phyloP scores from a whole-genome alignment of 37 sponge, comb jelly and placozoan genomes.

The Geodia barretti region DNA sequence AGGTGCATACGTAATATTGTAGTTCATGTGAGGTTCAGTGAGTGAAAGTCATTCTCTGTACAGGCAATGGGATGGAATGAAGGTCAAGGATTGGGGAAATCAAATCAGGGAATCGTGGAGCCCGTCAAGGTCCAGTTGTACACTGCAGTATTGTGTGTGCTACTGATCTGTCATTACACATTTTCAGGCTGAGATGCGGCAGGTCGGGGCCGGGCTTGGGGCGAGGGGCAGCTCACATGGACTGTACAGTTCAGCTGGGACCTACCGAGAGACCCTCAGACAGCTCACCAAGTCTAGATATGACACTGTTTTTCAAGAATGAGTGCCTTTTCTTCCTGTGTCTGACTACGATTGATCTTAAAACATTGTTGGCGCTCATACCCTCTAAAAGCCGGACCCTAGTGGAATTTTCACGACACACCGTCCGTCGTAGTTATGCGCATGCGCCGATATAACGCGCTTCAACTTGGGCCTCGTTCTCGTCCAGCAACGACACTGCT shows the following conservation, averaged over 20 bases:
- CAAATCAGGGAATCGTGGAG: constrained; percentile 75
- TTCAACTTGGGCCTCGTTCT: no score
- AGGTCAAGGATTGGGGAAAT: constrained; percentile 80
- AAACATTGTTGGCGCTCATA: no score
- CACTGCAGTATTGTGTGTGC: not conserved
- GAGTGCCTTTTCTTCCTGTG: not conserved
- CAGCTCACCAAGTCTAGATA: constrained; percentile 62
- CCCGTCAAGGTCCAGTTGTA: constrained; percentile 60
- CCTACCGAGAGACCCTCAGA: constrained; percentile 72
- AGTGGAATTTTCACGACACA: no score
- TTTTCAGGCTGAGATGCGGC: constrained; percentile 61
- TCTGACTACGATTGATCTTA: not conserved
- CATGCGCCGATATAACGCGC: no score
- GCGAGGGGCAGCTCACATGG: constrained; percentile 45
- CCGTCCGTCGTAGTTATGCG: no score
- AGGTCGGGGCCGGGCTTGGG: constrained; percentile 62
- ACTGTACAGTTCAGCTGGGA: constrained; percentile 51
- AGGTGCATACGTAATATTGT: constrained; percentile 19
- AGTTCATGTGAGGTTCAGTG: not conserved
- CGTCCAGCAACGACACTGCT: no score
- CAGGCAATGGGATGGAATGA: constrained; percentile 91
- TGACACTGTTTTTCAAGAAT: constrained; percentile 35
- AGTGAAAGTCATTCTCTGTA: not conserved
- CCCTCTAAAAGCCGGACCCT: no score
- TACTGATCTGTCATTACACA: not conserved